Percentiles rank a stretch among this genome's conserved stretches.
Conservation (phyloP, 2,797 vertebrate species). For the Argya squamiceps region DNA sequence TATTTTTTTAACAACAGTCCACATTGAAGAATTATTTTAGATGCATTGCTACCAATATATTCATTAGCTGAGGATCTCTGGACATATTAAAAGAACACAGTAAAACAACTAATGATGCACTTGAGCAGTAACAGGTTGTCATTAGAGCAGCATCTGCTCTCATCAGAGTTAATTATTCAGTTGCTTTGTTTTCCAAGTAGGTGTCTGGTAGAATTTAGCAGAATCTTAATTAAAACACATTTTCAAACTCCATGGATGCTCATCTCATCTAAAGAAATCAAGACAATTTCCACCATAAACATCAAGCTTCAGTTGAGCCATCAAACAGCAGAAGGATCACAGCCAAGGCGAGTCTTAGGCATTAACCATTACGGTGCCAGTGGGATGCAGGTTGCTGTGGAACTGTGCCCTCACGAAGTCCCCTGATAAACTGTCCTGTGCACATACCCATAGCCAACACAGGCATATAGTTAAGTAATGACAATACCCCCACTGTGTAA, state of each 20-base stretch:
- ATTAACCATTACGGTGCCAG: slow-evolving; percentile 59
- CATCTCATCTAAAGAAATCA: slow-evolving; percentile 84
- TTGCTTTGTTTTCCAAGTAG: slow-evolving; percentile 87
- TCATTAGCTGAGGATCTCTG: slow-evolving; percentile 78
- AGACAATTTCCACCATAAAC: slow-evolving; percentile 82
- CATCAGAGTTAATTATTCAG: slow-evolving; percentile 88
- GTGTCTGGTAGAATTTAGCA: slow-evolving; percentile 88
- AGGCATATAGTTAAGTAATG: neutral
- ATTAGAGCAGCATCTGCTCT: slow-evolving; percentile 89
- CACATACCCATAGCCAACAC: neutral
- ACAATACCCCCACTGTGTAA: neutral
- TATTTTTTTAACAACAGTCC: slow-evolving; percentile 14
- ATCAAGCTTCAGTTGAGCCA: slow-evolving; percentile 83
- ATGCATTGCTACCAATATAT: slow-evolving; percentile 60
- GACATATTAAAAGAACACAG: slow-evolving; percentile 79
- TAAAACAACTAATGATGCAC: slow-evolving; percentile 83
- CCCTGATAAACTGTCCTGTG: neutral
- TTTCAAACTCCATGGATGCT: slow-evolving; percentile 86
- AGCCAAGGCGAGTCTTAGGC: slow-evolving; percentile 58
- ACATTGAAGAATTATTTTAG: slow-evolving; percentile 67
- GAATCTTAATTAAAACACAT: slow-evolving; percentile 89
- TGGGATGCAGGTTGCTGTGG: neutral
- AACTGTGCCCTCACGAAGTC: neutral
- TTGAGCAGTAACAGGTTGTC: slow-evolving; percentile 88
- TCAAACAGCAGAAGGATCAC: slow-evolving; percentile 76